Conservation (phyloP, 2,888 invertebrate species). For the Tanypteryx hageni region DNA sequence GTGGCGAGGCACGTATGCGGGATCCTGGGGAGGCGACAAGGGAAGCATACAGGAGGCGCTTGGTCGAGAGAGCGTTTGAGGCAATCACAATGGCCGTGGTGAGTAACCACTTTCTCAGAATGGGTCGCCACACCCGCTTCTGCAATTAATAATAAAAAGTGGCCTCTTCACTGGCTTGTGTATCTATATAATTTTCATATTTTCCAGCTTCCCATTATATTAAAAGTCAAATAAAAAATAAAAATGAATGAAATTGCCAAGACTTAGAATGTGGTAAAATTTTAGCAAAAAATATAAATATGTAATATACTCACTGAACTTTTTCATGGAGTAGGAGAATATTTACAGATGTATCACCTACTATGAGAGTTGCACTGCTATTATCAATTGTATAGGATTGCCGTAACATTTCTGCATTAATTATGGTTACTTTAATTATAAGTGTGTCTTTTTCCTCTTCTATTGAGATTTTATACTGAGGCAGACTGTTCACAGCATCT, state of each 20-base stretch:
- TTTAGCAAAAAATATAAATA: background rate
- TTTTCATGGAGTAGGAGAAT: slow-evolving; percentile 78
- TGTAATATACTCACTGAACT: slow-evolving; percentile 76
- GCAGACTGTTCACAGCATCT: slow-evolving; percentile 80
- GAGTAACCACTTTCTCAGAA: no score
- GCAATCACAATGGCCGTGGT: no score
- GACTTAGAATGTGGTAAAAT: background rate
- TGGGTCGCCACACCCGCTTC: no score
- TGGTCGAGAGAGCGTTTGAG: no score
- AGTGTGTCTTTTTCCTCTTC: slow-evolving; percentile 65
- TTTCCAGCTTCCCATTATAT: no score
- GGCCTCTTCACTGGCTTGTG: no score
- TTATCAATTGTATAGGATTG: background rate
- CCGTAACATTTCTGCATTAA: slow-evolving; percentile 25
- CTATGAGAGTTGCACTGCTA: slow-evolving; percentile 76
- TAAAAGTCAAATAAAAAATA: background rate
- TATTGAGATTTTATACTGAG: slow-evolving; percentile 79
- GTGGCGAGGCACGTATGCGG: no score
- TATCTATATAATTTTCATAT: no score
- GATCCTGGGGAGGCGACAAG: no score
- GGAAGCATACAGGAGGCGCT: no score
- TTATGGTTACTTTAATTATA: background rate
- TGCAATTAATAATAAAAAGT: no score
- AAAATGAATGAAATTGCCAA: background rate
- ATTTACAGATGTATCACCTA: slow-evolving; percentile 79